Evolutionary conservation across 2,113 vertebrate genomes (phyloP), one percentile per base, ranked within the genome.

Genomic region (Thymallus thymallus): DNA sequence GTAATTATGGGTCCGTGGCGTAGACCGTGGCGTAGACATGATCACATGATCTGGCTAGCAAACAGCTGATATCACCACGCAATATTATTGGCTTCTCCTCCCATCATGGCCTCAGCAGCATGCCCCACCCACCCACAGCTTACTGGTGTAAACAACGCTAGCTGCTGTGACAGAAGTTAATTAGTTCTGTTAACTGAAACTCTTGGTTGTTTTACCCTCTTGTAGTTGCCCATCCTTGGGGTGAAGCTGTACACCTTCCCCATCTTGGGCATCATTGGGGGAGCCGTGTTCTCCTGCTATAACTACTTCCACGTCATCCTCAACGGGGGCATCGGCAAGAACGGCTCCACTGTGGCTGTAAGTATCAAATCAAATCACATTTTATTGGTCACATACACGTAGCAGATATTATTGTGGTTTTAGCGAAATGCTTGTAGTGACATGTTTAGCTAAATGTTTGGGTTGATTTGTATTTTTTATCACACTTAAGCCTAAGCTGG

Each of bases 261-360:
- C 12, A 90, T 98, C 85, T 66, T 95, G 61, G 95, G 95, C 81
- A 95, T 99, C 82, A 84, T 95, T 23, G 92, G 91, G 10, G 98
- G 97, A 74, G 93, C 92, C 77, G 81, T 96, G 74, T 94, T 93
- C 90, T 97, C 97, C 86, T 95, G 91, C 86, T 94, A 93, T 86
- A 96, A 94, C 93, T 98, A 99, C 88, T 99, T 99, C 89, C 85
- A 92, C 61, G 94, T 97, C 85, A 99, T 99, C 83, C 87, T 99
- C 81, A 95, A 94, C 46, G 97, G 97, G 58, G 98, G 97, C 5
- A 94, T 98, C 32, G 97, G 98, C 75, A 99, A 99, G 86, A 99
- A 99, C 56, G 97, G 97, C 86, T 99, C 98, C 48, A 99, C 97
- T 1, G 95, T 98, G 77, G 98, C 97, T 77, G 97, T 99, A 94